phyloP scores from a whole-genome alignment of 2,113 vertebrate genomes.

The Sturnira hondurensis region DNA sequence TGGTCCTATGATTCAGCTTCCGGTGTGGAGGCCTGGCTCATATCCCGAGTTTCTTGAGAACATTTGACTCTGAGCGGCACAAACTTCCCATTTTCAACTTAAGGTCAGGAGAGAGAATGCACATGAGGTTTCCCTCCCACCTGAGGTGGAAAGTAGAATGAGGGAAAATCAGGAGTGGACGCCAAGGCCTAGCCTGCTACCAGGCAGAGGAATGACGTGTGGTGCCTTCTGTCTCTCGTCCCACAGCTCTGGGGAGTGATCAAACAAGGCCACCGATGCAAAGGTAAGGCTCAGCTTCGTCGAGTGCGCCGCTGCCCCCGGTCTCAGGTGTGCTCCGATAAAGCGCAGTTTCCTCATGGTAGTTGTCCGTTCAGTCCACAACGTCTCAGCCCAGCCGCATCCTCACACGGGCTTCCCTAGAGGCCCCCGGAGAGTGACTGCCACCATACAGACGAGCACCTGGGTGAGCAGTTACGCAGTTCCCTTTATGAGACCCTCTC shows the following conservation, averaged over 20 bases:
- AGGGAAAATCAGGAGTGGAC: neutral
- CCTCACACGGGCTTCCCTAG: neutral
- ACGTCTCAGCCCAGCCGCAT: neutral
- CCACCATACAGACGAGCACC: no score
- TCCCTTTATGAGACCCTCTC: neutral
- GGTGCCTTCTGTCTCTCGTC: conserved; percentile 33
- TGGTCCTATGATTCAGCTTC: neutral
- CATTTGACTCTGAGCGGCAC: neutral
- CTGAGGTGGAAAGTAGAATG: neutral
- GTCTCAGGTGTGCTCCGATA: neutral
- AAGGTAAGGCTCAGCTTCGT: conserved; percentile 82
- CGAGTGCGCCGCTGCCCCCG: neutral
- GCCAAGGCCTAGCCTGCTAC: neutral
- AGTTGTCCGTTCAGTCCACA: neutral
- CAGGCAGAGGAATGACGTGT: neutral
- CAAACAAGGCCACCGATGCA: conserved; percentile 96
- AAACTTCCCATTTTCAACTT: neutral
- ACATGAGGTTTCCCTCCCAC: neutral
- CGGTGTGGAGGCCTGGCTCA: neutral
- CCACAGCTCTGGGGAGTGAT: conserved; percentile 95
- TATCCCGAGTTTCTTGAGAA: neutral
- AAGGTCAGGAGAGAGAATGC: neutral
- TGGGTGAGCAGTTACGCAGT: neutral
- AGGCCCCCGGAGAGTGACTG: neutral
- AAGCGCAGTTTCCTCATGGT: neutral